A percentile compares a stretch with the other conserved stretches of the same genome.
Evolutionary conservation across 2,113 vertebrate species (phyloP).

Genomic region (Mastomys natalensis): DNA sequence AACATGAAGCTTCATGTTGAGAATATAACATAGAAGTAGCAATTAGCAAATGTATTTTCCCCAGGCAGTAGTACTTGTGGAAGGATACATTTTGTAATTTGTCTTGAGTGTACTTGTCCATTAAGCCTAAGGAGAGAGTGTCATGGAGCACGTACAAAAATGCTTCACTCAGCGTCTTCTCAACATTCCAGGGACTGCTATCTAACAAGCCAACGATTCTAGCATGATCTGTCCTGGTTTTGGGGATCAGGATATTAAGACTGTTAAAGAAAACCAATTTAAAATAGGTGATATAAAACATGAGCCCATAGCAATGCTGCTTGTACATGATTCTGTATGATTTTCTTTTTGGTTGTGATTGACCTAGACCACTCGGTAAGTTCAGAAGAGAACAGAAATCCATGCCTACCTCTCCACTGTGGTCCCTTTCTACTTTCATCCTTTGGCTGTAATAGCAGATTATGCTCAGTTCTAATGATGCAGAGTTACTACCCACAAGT

Average conservation of each 20-base stretch:
- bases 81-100: constrained; percentile 80
- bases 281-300: constrained; percentile 43
- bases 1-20: constrained; percentile 78
- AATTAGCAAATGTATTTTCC: constrained; percentile 73
- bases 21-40: constrained; percentile 20
- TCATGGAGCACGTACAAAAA: constrained; percentile 11
- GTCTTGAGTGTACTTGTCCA: constrained; percentile 73
- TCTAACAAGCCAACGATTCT: background rate
- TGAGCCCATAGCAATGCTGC: background rate
- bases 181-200: constrained; percentile 69
- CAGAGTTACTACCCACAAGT: background rate
- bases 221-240: constrained; percentile 51
- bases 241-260: constrained; percentile 20
- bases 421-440: background rate
- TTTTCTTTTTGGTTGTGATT: background rate
- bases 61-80: constrained; percentile 27
- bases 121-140: constrained; percentile 68
- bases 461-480: background rate
- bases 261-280: constrained; percentile 53
- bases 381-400: background rate
- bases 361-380: background rate
- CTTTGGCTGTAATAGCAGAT: background rate
- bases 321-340: background rate
- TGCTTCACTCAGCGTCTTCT: background rate
- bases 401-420: background rate